Evolutionary conservation across 2,113 vertebrate genomes (phyloP).

Genomic region (Nothobranchius furzeri): DNA sequence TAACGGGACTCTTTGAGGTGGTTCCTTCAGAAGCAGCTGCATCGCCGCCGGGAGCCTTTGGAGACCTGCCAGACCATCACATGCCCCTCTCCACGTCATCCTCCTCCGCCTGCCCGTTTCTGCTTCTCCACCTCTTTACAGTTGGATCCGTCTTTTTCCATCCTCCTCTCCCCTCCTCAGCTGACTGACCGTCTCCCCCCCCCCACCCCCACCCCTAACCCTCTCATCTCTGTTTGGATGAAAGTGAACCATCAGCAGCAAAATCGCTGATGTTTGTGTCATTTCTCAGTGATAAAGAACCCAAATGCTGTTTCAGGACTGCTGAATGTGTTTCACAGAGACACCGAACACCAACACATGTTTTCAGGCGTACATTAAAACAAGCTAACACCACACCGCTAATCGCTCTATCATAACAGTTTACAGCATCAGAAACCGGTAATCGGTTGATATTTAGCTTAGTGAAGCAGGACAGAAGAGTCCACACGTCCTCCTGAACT

Average conservation of each 20-base stretch:
- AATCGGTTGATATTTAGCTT: no score
- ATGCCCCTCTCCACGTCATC: constrained; percentile 45
- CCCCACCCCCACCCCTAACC: background rate
- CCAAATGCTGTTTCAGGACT: background rate
- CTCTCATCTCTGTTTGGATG: constrained; percentile 10
- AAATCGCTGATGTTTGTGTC: constrained; percentile 10
- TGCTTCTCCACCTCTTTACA: constrained; percentile 28
- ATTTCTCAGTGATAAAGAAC: background rate
- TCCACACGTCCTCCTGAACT: constrained; percentile 5
- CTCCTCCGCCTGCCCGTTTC: constrained; percentile 29
- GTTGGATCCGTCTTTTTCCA: constrained; percentile 18
- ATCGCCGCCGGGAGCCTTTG: constrained; percentile 44
- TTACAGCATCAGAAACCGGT: no score
- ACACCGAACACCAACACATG: no score
- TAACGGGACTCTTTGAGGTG: constrained; percentile 47
- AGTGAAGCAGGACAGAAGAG: constrained; percentile 4
- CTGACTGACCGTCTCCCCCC: background rate
- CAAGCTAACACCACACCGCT: no score
- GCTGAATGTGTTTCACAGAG: background rate
- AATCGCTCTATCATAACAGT: no score
- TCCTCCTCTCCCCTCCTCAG: constrained; percentile 1
- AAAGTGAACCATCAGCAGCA: constrained; percentile 13
- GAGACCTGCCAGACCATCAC: constrained; percentile 54
- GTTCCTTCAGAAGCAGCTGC: constrained; percentile 63
- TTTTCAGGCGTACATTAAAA: no score